These are phyloP conservation scores for Chlamydotis undulata DNA, from an alignment of 2,113 vertebrate species.

Conservation along the genomic window DNA sequence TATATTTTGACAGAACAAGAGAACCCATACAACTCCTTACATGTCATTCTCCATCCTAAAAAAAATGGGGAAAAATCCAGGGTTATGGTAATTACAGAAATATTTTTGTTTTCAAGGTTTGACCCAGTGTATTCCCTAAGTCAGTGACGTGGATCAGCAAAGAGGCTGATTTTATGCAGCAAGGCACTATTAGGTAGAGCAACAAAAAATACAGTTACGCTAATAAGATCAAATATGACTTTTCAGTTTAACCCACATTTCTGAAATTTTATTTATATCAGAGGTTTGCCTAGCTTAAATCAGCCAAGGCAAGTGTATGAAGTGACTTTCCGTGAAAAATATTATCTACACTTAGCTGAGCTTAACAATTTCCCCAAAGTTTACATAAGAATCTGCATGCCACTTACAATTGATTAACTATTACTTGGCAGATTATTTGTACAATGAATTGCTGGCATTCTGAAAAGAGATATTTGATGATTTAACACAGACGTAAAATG, in stretches of 20 bases:
- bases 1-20: background rate
- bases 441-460: constrained; percentile 8
- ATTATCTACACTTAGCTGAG: background rate
- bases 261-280: background rate
- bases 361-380: background rate
- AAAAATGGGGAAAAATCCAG: background rate
- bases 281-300: background rate
- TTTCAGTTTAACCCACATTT: background rate
- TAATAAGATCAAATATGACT: background rate
- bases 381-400: background rate
- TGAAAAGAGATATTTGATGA: background rate
- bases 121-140: background rate
- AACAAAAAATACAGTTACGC: background rate
- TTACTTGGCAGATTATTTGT: background rate
- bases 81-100: background rate
- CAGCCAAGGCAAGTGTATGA: background rate
- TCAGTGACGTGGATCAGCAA: background rate
- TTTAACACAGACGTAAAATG: background rate
- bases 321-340: background rate
- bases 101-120: background rate
- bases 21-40: background rate
- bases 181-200: background rate
- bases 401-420: constrained; percentile 19
- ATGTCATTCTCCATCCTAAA: background rate
- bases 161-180: background rate